Evolutionary conservation across 2,113 vertebrate genomes (phyloP).

Genomic region (Chunga burmeisteri): DNA sequence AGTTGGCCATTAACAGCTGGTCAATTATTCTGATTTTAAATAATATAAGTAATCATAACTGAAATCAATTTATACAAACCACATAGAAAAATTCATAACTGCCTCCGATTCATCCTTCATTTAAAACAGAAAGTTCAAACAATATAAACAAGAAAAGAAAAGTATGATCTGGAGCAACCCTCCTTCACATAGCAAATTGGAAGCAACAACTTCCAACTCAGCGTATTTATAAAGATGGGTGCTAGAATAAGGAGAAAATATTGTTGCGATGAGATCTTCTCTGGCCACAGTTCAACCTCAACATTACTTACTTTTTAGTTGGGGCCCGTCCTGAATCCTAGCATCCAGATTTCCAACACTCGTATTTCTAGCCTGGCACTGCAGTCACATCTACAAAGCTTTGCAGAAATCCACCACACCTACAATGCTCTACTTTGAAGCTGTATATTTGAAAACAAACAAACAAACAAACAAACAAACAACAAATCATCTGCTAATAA

Average conservation of each 20-base stretch:
- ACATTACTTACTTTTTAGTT: background rate
- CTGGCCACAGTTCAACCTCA: background rate
- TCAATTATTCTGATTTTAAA: conserved; percentile 15
- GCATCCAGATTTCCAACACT: background rate
- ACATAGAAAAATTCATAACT: background rate
- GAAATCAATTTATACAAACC: background rate
- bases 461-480: background rate
- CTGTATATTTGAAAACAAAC: background rate
- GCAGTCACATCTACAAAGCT: background rate
- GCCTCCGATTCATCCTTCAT: conserved; percentile 22
- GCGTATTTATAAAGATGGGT: background rate
- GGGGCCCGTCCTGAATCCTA: background rate
- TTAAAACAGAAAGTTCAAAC: conserved; percentile 21
- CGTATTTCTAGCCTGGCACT: background rate
- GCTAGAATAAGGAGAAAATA: background rate
- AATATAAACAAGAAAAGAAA: background rate
- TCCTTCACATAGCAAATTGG: background rate
- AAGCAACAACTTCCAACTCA: background rate
- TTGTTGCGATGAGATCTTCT: background rate
- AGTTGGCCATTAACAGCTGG: conserved; percentile 26
- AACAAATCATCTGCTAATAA: background rate
- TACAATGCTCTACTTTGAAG: background rate
- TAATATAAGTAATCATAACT: background rate
- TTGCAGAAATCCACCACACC: background rate
- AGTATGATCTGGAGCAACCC: background rate